phyloP scores from a whole-genome alignment of 2,888 invertebrate genomes.

The Drosophila antonietae region DNA sequence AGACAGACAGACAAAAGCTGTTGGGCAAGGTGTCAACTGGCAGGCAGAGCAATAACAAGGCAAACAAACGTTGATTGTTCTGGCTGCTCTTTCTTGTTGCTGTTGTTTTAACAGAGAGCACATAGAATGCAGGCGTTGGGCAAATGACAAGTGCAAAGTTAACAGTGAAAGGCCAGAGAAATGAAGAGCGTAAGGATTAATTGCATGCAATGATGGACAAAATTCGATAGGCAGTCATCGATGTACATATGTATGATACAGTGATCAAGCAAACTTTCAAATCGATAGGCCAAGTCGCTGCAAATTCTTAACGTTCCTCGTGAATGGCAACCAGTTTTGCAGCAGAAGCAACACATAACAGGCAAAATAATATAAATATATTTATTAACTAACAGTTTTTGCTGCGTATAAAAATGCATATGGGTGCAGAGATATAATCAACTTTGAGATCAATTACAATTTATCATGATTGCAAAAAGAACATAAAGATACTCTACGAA shows the following conservation, averaged over 20 bases:
- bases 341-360: conserved; percentile 8
- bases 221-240: background rate
- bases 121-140: conserved; percentile 32
- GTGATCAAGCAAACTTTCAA: background rate
- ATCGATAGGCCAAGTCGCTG: conserved; percentile 1
- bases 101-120: conserved; percentile 27
- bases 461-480: conserved; percentile 26
- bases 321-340: conserved; percentile 19
- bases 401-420: conserved; percentile 26
- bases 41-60: conserved; percentile 49
- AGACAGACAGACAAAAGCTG: conserved; percentile 35
- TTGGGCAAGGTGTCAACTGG: conserved; percentile 70
- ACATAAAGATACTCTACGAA: too few species aligned
- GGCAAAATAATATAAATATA: conserved; percentile 9
- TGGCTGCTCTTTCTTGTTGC: conserved; percentile 30
- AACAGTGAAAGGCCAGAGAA: conserved; percentile 28
- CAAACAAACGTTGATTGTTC: conserved; percentile 71
- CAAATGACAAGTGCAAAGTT: conserved; percentile 51
- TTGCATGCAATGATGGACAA: conserved; percentile 3
- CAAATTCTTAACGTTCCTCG: background rate
- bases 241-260: background rate
- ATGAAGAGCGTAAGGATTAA: conserved; percentile 6
- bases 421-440: conserved; percentile 29
- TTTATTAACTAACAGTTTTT: conserved; percentile 23
- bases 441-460: conserved; percentile 20